A percentile compares a stretch with the other conserved stretches of the same genome.
These are phyloP conservation scores for Capitulum mitella DNA, from an alignment of 2,888 invertebrate species.

Conservation along the genomic window DNA sequence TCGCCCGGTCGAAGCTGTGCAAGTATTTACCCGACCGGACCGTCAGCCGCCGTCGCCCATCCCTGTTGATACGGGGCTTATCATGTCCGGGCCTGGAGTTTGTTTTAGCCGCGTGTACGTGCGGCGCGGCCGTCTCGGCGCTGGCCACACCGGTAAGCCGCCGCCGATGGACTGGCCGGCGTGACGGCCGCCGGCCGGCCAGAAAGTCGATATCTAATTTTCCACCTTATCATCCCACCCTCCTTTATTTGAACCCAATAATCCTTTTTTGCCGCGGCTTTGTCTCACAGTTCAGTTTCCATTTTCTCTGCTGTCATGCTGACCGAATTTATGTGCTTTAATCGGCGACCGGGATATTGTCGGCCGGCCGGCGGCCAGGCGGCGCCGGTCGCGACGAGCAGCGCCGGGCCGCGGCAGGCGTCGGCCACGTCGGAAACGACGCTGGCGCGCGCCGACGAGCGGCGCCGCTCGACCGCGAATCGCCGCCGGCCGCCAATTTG, in stretches of 20 bases:
- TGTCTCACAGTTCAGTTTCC: slow-evolving; percentile 25
- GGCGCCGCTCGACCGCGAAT: not conserved
- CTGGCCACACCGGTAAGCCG: not conserved
- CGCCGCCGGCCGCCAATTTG: not conserved
- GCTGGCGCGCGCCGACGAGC: not conserved
- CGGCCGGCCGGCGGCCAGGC: not conserved
- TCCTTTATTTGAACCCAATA: slow-evolving; percentile 24
- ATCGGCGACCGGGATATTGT: slow-evolving; percentile 17
- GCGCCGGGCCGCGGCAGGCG: not conserved
- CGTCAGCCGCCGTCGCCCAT: not conserved
- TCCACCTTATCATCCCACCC: slow-evolving; percentile 21
- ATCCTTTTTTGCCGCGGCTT: slow-evolving; percentile 23
- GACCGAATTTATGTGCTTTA: slow-evolving; percentile 23
- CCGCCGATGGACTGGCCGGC: not conserved
- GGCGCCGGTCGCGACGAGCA: not conserved
- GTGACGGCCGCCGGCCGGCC: not conserved
- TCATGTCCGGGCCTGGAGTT: not conserved
- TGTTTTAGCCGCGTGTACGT: not conserved
- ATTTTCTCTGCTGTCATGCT: slow-evolving; percentile 23
- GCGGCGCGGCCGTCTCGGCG: no score
- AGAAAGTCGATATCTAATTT: slow-evolving; percentile 13
- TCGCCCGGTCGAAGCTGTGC: not conserved
- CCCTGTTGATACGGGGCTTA: not conserved
- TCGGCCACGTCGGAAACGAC: not conserved
- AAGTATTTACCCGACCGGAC: not conserved